phyloP scores from a whole-genome alignment of 2,797 vertebrate species.

The Urosaurus nigricauda region DNA sequence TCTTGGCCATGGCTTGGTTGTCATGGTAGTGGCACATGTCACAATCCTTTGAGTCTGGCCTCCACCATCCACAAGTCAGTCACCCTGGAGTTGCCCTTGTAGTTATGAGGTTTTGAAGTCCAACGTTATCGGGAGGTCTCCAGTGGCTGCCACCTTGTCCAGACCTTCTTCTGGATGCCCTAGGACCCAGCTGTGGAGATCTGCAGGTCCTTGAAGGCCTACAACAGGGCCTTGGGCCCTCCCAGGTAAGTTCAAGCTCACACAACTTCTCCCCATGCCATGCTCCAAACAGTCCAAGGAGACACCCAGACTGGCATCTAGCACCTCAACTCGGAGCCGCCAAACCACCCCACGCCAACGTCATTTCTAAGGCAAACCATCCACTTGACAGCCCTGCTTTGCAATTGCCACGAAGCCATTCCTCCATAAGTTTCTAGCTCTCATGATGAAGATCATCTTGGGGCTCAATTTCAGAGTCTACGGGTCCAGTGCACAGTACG shows the following conservation, averaged over 20 bases:
- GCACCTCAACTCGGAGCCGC: too few species aligned
- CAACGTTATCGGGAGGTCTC: neutral
- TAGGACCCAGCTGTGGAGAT: too few species aligned
- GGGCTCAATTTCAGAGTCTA: neutral
- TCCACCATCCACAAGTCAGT: neutral
- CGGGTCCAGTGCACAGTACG: neutral
- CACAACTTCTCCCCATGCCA: neutral
- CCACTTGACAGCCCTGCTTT: neutral
- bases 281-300: neutral
- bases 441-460: neutral
- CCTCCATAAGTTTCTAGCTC: neutral
- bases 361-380: neutral
- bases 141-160: neutral
- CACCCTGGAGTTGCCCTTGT: neutral
- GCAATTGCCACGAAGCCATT: neutral
- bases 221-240: neutral
- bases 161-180: neutral
- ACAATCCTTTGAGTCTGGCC: conserved; percentile 3
- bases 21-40: neutral
- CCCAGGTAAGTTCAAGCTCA: neutral
- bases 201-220: neutral
- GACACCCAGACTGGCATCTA: neutral
- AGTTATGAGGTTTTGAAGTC: neutral
- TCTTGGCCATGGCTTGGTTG: neutral
- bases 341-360: too few species aligned